Evolutionary conservation across 2,888 invertebrate genomes (phyloP), one percentile per base, ranked within the genome.

Genomic region (Ommatoiulus sabulosus): DNA sequence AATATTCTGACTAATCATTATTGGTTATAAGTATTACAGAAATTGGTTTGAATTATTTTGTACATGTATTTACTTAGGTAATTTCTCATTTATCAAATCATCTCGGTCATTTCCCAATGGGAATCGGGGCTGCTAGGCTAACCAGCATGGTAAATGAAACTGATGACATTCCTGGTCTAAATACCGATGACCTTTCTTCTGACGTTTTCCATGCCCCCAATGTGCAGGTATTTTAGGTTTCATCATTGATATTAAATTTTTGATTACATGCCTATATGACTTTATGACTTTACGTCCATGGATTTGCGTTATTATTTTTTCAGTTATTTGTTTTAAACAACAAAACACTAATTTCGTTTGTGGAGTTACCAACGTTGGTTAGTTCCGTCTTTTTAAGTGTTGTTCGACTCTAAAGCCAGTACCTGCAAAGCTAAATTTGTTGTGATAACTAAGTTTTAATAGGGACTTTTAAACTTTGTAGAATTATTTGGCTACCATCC

Each of bases 51-150:
- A 86, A 89, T 86, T 87, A 89, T 88, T 89, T 87, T 90, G 35
- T 35, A 35, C 35, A 35, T 90, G 0, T 91, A 20, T 63, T 63
- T 88, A 17, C 15, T 10, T 44, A 96, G 95, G 94, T 96, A 90
- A 94, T 97, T 92, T 95, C 96, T 91, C 98, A 99, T 93, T 94
- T 99, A 91, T 96, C 98, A 7, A 96, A 98, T 90, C 97, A 97
- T 93, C 93, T 98, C 90, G 97, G 97, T 0, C 98, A 99, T 92
- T 99, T 98, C 94, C 99, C 99, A 17, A 96, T 97, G 94, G 97
- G 97, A 90, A 95, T 96, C 87, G 97, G 97, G 88, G 97, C 98
- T 0, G 96, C 98, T 86, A 95, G 97, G 90, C 94, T 98, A 43
- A 97, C 97, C 90, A 97, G 97, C 0, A 94, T 96, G 91, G 97